A percentile compares a stretch with the other conserved stretches of the same genome.
Evolutionary conservation across 2,888 invertebrate genomes (phyloP).

Genomic region (Antheraea yamamai): DNA sequence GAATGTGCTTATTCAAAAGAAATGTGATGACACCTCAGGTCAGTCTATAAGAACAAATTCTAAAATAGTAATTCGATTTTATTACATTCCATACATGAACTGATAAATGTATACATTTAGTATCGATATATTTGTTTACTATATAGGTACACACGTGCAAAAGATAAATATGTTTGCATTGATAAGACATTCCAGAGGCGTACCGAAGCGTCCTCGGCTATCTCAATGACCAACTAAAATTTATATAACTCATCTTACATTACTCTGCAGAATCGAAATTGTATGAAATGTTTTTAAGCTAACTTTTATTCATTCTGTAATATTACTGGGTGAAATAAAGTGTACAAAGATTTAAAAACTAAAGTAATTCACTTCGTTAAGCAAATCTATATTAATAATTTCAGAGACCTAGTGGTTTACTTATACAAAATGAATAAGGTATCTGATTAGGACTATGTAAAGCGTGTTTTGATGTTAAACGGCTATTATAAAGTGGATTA

Average conservation of each 20-base stretch:
- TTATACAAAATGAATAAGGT: too few species aligned
- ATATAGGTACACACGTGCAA: constrained; percentile 31
- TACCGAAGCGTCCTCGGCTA: background rate
- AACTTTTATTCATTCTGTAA: background rate
- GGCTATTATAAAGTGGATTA: too few species aligned
- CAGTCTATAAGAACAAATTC: background rate
- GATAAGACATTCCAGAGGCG: constrained; percentile 30
- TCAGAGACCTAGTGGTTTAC: too few species aligned
- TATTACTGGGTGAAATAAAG: too few species aligned
- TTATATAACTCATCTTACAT: background rate
- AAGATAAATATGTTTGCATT: constrained; percentile 40
- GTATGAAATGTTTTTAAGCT: background rate
- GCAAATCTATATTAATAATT: too few species aligned
- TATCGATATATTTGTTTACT: too few species aligned
- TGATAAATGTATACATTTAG: background rate
- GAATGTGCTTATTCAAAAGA: too few species aligned
- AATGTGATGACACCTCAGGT: background rate
- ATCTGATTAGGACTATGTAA: too few species aligned
- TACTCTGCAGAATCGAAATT: background rate
- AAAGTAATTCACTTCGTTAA: too few species aligned
- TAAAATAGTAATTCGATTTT: background rate
- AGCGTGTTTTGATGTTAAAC: too few species aligned
- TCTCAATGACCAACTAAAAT: constrained; percentile 9
- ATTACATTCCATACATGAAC: background rate
- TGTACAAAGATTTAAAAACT: too few species aligned